phyloP scores from a whole-genome alignment of 2,888 invertebrate genomes.

The Dascillus cervinus region DNA sequence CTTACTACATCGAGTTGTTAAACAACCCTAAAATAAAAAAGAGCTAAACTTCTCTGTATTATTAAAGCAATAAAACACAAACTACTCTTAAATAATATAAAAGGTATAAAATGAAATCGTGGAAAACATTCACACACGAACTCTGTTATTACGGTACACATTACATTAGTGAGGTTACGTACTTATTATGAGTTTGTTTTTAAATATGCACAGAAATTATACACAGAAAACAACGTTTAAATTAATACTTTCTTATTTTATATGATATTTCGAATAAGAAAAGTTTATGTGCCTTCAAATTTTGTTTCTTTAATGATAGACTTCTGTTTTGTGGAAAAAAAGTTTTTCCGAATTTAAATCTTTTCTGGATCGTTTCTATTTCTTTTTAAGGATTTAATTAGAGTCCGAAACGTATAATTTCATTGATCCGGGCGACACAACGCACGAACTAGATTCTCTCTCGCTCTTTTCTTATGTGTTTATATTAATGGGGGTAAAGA shows the following conservation, averaged over 20 bases:
- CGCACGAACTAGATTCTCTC: too few relatives aligned
- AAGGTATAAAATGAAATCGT: conserved; percentile 26
- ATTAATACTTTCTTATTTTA: conserved; percentile 16
- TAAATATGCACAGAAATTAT: conserved; percentile 26
- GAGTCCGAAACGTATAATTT: too few relatives aligned
- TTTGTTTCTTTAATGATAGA: background rate
- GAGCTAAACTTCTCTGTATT: conserved; percentile 14
- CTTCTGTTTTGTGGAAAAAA: conserved; percentile 1
- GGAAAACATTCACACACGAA: conserved; percentile 26
- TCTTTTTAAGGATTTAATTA: too few relatives aligned
- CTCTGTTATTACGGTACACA: conserved; percentile 22
- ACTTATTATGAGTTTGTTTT: conserved; percentile 19
- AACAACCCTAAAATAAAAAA: conserved; percentile 3
- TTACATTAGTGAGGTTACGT: conserved; percentile 12
- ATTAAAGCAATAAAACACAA: conserved; percentile 26
- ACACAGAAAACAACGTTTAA: conserved; percentile 19
- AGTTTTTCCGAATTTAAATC: background rate
- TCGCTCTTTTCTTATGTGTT: too few relatives aligned
- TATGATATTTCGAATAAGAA: conserved; percentile 7
- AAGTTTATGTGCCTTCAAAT: conserved; percentile 1
- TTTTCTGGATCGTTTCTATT: too few relatives aligned
- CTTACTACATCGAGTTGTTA: conserved; percentile 3
- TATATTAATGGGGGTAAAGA: too few relatives aligned
- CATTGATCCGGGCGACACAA: too few relatives aligned
- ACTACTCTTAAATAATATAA: conserved; percentile 22